Evolutionary conservation across 2,113 vertebrate genomes (phyloP).

Genomic region (Scomber japonicus): DNA sequence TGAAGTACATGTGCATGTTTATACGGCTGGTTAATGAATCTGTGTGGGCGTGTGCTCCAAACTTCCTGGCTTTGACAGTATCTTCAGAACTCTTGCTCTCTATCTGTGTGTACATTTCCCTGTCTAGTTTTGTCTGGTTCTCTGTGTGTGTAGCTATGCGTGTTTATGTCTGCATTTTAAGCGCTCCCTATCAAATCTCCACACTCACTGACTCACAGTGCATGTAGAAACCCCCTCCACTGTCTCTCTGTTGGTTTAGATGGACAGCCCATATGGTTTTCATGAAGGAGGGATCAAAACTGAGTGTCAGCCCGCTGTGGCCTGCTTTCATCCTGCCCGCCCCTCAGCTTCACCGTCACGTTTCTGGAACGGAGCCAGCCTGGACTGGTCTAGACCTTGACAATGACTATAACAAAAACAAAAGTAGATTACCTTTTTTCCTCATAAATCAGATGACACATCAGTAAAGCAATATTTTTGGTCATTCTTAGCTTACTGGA

Average conservation of each 20-base stretch:
- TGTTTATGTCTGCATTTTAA: constrained; percentile 68
- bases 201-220: constrained; percentile 45
- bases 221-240: constrained; percentile 5
- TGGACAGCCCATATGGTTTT: constrained; percentile 78
- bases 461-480: neutral
- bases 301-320: constrained; percentile 57
- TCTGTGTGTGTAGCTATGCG: constrained; percentile 19
- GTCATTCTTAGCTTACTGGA: neutral
- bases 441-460: neutral
- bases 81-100: constrained; percentile 39
- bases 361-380: constrained; percentile 45
- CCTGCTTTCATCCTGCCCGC: constrained; percentile 70
- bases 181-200: constrained; percentile 42
- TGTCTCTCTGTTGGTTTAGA: constrained; percentile 42
- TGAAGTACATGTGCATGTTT: constrained; percentile 52
- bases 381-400: constrained; percentile 30
- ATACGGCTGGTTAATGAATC: constrained; percentile 49
- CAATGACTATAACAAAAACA: constrained; percentile 36
- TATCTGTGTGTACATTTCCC: constrained; percentile 66
- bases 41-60: constrained; percentile 55
- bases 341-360: constrained; percentile 34
- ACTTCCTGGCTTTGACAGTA: constrained; percentile 50
- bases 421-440: constrained; percentile 6
- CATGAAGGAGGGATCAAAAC: constrained; percentile 64
- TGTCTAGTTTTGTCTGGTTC: constrained; percentile 63